These are phyloP conservation scores for Oligia fasciuncula DNA, from an alignment of 2,888 invertebrate genomes.

Conservation along the genomic window DNA sequence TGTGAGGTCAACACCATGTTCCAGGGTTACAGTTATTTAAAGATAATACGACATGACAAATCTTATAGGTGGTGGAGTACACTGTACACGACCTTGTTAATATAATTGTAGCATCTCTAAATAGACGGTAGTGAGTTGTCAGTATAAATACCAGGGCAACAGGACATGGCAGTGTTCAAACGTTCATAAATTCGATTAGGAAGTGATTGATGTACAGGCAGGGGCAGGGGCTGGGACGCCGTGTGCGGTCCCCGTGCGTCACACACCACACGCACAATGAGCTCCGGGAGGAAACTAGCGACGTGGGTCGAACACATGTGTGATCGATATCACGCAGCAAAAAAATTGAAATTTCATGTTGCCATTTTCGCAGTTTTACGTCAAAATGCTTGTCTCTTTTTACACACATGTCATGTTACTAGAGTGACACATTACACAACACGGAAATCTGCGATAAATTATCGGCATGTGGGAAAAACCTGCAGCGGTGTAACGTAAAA, in stretches of 20 bases:
- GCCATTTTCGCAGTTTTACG: conserved; percentile 26
- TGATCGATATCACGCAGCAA: conserved; percentile 58
- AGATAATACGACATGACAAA: conserved; percentile 25
- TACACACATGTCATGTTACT: conserved; percentile 15
- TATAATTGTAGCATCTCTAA: conserved; percentile 44
- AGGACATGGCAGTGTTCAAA: conserved; percentile 70
- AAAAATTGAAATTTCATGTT: conserved; percentile 40
- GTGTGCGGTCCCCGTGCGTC: conserved; percentile 70
- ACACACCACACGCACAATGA: conserved; percentile 65
- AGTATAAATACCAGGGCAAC: conserved; percentile 54
- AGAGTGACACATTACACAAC: conserved; percentile 8
- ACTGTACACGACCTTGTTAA: conserved; percentile 22
- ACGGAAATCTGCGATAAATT: conserved; percentile 24
- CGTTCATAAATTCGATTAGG: conserved; percentile 84
- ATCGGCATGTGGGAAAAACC: conserved; percentile 6
- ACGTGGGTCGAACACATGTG: conserved; percentile 61
- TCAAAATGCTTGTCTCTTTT: conserved; percentile 21
- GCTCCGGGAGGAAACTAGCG: conserved; percentile 60
- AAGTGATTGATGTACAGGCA: conserved; percentile 79
- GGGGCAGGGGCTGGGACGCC: conserved; percentile 54
- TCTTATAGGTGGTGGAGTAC: conserved; percentile 23
- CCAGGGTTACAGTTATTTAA: conserved; percentile 32
- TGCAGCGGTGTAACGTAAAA: not conserved
- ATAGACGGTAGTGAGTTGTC: conserved; percentile 57
- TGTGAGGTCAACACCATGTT: conserved; percentile 42